Base-by-base conservation (phyloP, 2,888 invertebrate species). In the Cheilosia soror region DNA sequence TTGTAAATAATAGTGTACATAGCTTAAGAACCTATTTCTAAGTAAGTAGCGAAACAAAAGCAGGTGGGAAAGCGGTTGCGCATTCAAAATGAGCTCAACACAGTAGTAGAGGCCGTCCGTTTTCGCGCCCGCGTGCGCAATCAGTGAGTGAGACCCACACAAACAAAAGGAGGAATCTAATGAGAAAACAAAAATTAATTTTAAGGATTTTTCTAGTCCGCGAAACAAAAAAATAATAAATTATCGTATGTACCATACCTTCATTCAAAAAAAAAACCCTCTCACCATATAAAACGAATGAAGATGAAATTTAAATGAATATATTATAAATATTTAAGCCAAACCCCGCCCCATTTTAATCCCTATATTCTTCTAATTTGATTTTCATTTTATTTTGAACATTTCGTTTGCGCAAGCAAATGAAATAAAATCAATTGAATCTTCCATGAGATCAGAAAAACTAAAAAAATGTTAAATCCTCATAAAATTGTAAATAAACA, bases 351-450 rank as follows among this genome's bases (percentile, higher is more conserved):
- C 71, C 63, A 62, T 62, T 69, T 62, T 47, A 55, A 27, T 49
- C 66, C 66, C 49, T 42, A 49, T 42, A 62, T 62, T 55, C 42
- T 29, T 68, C 77, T 58, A 33, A 5, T 68, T 77, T 72, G 29
- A 11, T 15, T 76, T 71, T 71, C 42, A 62, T 71, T 76, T 84
- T 63, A 29, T 60, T 84, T 71, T 80, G 44, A 73, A 84, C 58
- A 80, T 80, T 80, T 84, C 80, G 55, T 77, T 77, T 81, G 85
- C 68, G 65, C 57, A 60, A 15, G 66, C 79, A 83, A 84, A 84
- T 80, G 86, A 87, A 80, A 84, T 87, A 84, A 89, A 89, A 88
- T 89, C 89, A 89, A 88, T 88, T 88, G 88, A 87, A 89, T 88
- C 89, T 89, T 88, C 89, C 89, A 89, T 73, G 78, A 87, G 80